Conservation (phyloP, 2,113 vertebrate species). For the Pollachius pollachius region DNA sequence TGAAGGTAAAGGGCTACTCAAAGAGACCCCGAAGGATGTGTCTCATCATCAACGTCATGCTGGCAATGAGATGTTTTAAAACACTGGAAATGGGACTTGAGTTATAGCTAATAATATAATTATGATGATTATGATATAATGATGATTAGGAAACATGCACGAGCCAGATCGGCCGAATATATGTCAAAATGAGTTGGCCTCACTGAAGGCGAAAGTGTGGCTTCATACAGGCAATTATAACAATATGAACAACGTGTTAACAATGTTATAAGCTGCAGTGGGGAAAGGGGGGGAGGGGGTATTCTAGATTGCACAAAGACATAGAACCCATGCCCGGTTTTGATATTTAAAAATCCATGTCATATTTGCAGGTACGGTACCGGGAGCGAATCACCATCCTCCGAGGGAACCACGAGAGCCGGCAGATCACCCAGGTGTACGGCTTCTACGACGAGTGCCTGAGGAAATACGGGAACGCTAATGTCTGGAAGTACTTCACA, state of each 20-base stretch:
- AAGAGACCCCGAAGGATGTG: no score
- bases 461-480: conserved; percentile 96
- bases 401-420: conserved; percentile 94
- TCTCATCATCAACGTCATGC: no score
- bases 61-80: no score
- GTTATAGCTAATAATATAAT: no score
- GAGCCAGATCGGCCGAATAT: no score
- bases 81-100: no score
- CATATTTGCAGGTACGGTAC: conserved; percentile 83
- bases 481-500: conserved; percentile 98
- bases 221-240: neutral
- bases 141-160: no score
- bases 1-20: conserved; percentile 81
- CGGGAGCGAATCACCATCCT: conserved; percentile 96
- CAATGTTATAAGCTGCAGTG: neutral
- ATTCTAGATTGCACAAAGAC: neutral
- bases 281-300: neutral
- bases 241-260: neutral
- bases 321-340: neutral
- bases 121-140: no score
- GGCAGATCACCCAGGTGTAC: conserved; percentile 77
- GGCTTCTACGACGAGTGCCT: conserved; percentile 84
- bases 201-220: no score
- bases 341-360: neutral
- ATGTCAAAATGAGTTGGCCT: no score